Evolutionary conservation across 2,888 invertebrate species (phyloP).

Genomic region (Seira ritae): DNA sequence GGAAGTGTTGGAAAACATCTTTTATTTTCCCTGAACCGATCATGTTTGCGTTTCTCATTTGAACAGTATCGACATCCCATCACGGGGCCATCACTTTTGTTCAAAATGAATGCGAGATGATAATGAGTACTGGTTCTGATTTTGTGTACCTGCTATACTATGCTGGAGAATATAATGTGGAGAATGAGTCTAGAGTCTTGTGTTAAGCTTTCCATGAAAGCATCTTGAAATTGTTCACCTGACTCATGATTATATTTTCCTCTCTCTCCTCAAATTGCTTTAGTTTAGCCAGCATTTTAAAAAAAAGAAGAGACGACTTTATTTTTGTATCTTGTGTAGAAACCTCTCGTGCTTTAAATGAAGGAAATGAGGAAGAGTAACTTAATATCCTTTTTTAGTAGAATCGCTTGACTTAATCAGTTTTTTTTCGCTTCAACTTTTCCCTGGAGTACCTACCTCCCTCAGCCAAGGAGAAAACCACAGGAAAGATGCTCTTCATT

Average conservation of each 20-base stretch:
- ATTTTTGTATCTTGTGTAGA: constrained; percentile 14
- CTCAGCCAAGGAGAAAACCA: constrained; percentile 16
- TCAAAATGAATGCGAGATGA: no score
- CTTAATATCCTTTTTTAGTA: constrained; percentile 62
- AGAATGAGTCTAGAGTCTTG: no score
- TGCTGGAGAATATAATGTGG: no score
- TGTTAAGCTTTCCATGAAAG: no score
- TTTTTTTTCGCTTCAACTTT: constrained; percentile 28
- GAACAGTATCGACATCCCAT: not conserved
- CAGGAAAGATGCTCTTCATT: constrained; percentile 3
- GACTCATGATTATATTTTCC: no score
- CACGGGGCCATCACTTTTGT: no score
- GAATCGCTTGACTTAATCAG: constrained; percentile 59
- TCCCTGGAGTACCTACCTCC: constrained; percentile 16
- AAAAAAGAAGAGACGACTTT: not conserved
- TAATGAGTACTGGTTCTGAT: no score
- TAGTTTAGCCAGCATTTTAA: no score
- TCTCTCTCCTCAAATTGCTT: no score
- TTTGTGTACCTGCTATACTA: no score
- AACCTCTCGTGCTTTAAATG: constrained; percentile 10
- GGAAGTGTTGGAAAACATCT: constrained; percentile 4
- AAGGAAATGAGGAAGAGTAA: constrained; percentile 56
- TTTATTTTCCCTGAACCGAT: constrained; percentile 2
- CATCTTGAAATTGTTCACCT: no score
- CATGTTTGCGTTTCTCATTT: constrained; percentile 55